phyloP scores from a whole-genome alignment of 2,888 invertebrate genomes.

The Acrobasis suavella region DNA sequence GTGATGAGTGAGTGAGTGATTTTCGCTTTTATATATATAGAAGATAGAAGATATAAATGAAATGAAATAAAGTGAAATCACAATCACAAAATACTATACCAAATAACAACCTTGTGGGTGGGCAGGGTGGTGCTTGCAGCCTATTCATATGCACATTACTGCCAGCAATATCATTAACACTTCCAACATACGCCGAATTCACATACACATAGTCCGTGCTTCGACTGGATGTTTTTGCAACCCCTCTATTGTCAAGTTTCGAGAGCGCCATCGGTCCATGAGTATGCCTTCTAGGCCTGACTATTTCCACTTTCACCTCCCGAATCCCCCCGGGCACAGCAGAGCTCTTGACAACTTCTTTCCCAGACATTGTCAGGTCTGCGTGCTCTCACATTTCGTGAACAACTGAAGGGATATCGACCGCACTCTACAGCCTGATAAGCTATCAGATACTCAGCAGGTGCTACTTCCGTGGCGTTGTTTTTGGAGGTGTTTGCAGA shows the following conservation, averaged over 20 bases:
- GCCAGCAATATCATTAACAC: constrained; percentile 49
- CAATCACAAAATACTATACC: constrained; percentile 23
- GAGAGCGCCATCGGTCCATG: constrained; percentile 31
- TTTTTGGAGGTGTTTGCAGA: constrained; percentile 20
- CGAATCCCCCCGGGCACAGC: background rate
- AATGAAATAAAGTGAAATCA: background rate
- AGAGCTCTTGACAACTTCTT: background rate
- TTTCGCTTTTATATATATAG: too few relatives aligned
- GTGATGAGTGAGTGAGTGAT: too few relatives aligned
- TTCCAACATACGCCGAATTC: constrained; percentile 64
- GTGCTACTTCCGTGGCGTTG: constrained; percentile 25
- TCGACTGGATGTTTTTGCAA: constrained; percentile 36
- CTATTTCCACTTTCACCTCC: constrained; percentile 30
- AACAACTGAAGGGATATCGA: constrained; percentile 26
- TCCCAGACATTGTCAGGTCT: constrained; percentile 26
- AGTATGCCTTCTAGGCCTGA: constrained; percentile 32
- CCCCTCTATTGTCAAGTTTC: constrained; percentile 23
- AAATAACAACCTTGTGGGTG: constrained; percentile 47
- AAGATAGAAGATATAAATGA: too few relatives aligned
- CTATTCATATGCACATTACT: constrained; percentile 17
- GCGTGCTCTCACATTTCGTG: constrained; percentile 30
- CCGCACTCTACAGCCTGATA: constrained; percentile 20
- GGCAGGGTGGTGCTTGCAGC: constrained; percentile 34
- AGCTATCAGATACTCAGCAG: constrained; percentile 21
- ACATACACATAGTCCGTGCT: constrained; percentile 60